Conservation (phyloP, 2,113 vertebrate genomes). For the Corvus hawaiiensis region DNA sequence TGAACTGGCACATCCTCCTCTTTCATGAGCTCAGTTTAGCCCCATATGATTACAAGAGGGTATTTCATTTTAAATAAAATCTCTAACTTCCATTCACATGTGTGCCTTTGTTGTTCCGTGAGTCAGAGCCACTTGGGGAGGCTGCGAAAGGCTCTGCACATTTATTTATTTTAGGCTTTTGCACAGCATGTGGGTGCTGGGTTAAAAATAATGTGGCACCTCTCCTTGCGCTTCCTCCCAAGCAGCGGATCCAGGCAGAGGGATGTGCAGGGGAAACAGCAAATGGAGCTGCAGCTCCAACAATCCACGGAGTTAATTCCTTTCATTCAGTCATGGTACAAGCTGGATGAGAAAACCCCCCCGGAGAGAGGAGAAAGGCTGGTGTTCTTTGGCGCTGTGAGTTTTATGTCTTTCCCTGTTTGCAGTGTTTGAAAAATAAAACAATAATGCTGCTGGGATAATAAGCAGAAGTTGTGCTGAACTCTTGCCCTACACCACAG, state of each 20-base stretch:
- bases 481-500: neutral
- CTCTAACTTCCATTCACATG: neutral
- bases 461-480: neutral
- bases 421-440: neutral
- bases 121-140: slow-evolving; percentile 10
- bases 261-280: neutral
- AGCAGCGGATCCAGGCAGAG: neutral
- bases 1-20: neutral
- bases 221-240: neutral
- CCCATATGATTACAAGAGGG: neutral
- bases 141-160: neutral
- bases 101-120: neutral
- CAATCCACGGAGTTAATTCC: neutral
- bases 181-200: neutral
- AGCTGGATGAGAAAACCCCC: neutral
- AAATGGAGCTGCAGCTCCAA: neutral
- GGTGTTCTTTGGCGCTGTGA: neutral
- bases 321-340: neutral
- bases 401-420: neutral
- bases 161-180: neutral
- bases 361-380: neutral
- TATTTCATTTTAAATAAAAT: neutral
- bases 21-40: neutral
- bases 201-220: slow-evolving; percentile 45
- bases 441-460: neutral